These are phyloP conservation scores for Mythimna pallens DNA, from an alignment of 2,888 invertebrate species.

Conservation along the genomic window DNA sequence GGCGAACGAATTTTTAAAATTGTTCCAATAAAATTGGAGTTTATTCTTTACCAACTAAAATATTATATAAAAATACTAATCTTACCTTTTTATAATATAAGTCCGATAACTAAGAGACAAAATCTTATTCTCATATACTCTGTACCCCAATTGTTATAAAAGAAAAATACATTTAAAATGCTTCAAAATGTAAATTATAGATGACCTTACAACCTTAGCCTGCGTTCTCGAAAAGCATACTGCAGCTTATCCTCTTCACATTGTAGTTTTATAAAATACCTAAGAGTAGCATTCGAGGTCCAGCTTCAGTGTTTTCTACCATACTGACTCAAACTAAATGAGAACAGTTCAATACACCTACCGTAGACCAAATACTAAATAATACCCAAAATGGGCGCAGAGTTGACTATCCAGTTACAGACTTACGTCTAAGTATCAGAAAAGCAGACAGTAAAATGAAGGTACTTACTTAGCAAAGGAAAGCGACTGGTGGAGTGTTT, in stretches of 20 bases:
- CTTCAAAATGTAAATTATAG: neutral
- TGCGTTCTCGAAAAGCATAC: neutral
- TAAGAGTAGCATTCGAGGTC: neutral
- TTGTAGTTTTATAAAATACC: neutral
- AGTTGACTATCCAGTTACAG: neutral
- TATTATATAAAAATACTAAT: too few species aligned
- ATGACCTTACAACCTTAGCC: neutral
- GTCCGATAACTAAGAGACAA: neutral
- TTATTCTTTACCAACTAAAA: too few species aligned
- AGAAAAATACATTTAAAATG: neutral
- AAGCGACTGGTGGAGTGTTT: conserved; percentile 89
- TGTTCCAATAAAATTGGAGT: too few species aligned
- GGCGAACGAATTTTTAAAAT: too few species aligned
- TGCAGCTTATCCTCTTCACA: conserved; percentile 2
- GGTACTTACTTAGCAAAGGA: conserved; percentile 83
- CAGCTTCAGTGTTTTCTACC: neutral
- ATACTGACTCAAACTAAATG: neutral
- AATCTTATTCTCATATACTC: neutral
- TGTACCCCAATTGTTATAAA: neutral
- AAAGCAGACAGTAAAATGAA: neutral
- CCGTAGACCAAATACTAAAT: neutral
- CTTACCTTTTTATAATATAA: too few species aligned
- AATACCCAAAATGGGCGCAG: neutral
- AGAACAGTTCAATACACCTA: neutral
- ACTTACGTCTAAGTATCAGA: too few species aligned